Percentiles rank a stretch among this genome's conserved stretches.
Conservation (phyloP, 2,797 vertebrate species). For the Hyperoplus lanceolatus region DNA sequence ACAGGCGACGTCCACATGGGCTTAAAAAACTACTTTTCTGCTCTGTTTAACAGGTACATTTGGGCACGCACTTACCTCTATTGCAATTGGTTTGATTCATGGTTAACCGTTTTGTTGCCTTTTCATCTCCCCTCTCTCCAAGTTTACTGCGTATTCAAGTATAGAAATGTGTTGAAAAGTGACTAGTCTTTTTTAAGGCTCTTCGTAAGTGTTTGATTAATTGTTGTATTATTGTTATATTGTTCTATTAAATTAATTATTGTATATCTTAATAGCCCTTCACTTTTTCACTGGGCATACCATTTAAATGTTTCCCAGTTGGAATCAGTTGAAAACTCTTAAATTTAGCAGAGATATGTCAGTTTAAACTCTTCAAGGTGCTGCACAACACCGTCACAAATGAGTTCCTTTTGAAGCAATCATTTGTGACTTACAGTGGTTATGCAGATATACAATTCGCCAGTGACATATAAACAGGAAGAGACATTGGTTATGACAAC, state of each 20-base stretch:
- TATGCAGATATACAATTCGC: neutral
- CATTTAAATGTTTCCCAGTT: slow-evolving; percentile 5
- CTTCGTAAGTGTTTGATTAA: too few relatives aligned
- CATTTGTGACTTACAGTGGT: neutral
- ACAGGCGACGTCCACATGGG: slow-evolving; percentile 40
- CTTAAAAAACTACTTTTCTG: slow-evolving; percentile 49
- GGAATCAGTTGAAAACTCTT: slow-evolving; percentile 13
- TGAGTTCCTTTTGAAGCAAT: neutral
- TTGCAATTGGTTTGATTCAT: slow-evolving; percentile 36
- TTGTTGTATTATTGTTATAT: neutral
- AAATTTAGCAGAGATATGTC: slow-evolving; percentile 15
- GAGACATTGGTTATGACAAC: neutral
- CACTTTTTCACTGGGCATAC: slow-evolving; percentile 2
- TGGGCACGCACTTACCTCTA: slow-evolving; percentile 1
- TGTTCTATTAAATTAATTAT: neutral
- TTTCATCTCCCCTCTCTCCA: neutral
- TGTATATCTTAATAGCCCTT: slow-evolving; percentile 4
- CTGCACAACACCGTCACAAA: neutral
- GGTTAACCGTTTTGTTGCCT: slow-evolving; percentile 20
- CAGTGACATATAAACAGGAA: neutral
- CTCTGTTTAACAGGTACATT: slow-evolving; percentile 54
- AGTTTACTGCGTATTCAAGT: neutral
- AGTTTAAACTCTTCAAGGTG: neutral
- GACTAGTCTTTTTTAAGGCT: neutral
- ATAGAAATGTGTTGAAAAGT: neutral